Conservation (phyloP, 2,888 invertebrate species). For the Sylvicola cinctus region DNA sequence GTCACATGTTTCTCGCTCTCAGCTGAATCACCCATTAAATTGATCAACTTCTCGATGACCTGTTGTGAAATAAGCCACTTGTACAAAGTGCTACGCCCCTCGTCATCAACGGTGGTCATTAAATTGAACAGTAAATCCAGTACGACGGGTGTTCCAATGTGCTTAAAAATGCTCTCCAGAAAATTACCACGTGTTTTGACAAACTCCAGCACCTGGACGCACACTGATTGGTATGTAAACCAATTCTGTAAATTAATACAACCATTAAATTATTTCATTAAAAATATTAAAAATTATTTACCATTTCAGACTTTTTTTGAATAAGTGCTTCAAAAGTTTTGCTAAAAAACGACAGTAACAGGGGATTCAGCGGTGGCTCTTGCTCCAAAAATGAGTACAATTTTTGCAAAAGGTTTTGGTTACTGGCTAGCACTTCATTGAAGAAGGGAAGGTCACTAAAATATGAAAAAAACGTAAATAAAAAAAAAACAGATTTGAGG, state of each 20-base stretch:
- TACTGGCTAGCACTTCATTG: slow-evolving; percentile 66
- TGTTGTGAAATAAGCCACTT: slow-evolving; percentile 85
- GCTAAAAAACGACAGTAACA: slow-evolving; percentile 89
- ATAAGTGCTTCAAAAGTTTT: slow-evolving; percentile 83
- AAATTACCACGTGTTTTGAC: slow-evolving; percentile 72
- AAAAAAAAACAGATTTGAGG: not conserved
- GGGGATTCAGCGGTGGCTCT: slow-evolving; percentile 75
- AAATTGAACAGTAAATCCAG: slow-evolving; percentile 79
- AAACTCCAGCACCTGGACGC: slow-evolving; percentile 81
- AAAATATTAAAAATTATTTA: slow-evolving; percentile 19
- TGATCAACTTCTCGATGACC: slow-evolving; percentile 60
- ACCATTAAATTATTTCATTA: not conserved
- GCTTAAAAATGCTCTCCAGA: slow-evolving; percentile 67
- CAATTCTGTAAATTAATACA: slow-evolving; percentile 42
- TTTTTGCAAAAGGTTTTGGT: slow-evolving; percentile 56
- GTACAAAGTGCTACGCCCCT: slow-evolving; percentile 47
- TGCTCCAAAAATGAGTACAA: slow-evolving; percentile 76
- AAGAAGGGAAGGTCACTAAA: slow-evolving; percentile 58
- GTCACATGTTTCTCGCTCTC: slow-evolving; percentile 64
- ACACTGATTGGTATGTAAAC: slow-evolving; percentile 81
- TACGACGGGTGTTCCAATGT: slow-evolving; percentile 84
- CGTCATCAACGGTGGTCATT: slow-evolving; percentile 59
- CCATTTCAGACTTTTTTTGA: slow-evolving; percentile 69
- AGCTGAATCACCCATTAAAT: slow-evolving; percentile 36
- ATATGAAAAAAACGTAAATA: not conserved